A percentile compares a stretch with the other conserved stretches of the same genome.
Conservation (phyloP, 2,797 vertebrate species). For the Emys orbicularis region DNA sequence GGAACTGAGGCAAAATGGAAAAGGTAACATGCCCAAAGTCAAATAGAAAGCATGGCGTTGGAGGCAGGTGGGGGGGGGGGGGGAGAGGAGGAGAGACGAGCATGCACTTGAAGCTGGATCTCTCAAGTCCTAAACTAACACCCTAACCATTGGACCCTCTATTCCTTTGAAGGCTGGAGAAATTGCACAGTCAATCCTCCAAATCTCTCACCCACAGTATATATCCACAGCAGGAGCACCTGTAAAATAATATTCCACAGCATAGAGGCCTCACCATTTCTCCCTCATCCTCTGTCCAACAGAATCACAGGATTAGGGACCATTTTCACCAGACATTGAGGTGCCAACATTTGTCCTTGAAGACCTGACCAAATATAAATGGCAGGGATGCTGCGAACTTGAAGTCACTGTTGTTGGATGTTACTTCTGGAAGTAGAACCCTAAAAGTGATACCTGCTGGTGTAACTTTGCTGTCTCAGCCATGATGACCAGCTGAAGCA, state of each 20-base stretch:
- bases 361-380: background rate
- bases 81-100: too few relatives aligned
- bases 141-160: background rate
- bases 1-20: background rate
- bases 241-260: background rate
- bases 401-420: background rate
- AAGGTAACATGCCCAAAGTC: background rate
- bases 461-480: background rate
- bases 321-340: background rate
- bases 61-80: too few relatives aligned
- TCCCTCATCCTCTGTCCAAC: background rate
- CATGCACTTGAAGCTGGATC: background rate
- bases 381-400: background rate
- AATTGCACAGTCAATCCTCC: background rate
- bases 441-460: background rate
- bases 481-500: constrained; percentile 16
- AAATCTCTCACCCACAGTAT: background rate
- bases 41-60: background rate
- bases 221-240: background rate
- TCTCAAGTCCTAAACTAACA: background rate
- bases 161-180: background rate
- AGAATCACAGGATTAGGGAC: background rate
- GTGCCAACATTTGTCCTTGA: background rate
- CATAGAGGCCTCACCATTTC: background rate
- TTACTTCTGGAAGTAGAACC: background rate